Percentiles rank a stretch among this genome's conserved stretches.
These are phyloP conservation scores for Magallana ariakensis DNA, from an alignment of 1,140 invertebrate species.

Conservation along the genomic window DNA sequence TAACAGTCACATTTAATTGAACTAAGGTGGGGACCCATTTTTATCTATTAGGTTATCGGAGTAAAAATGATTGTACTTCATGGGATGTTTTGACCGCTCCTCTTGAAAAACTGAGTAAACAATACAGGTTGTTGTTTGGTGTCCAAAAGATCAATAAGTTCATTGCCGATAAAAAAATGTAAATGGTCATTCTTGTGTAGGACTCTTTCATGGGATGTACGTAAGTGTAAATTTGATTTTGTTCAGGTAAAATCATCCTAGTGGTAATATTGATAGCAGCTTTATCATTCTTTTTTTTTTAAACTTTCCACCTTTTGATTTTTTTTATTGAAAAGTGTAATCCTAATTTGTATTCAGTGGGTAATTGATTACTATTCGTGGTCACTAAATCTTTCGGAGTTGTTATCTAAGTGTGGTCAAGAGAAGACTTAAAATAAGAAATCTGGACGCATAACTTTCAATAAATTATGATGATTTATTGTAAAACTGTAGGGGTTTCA, in stretches of 20 bases:
- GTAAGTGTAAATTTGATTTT: slow-evolving; percentile 8
- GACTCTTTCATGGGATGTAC: neutral
- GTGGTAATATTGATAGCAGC: too few relatives aligned
- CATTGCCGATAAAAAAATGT: slow-evolving; percentile 1
- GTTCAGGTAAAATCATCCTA: neutral
- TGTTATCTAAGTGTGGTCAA: slow-evolving; percentile 28
- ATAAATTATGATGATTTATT: slow-evolving; percentile 36
- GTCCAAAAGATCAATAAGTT: slow-evolving; percentile 34
- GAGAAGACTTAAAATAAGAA: slow-evolving; percentile 26
- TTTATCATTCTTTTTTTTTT: neutral
- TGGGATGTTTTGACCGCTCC: slow-evolving; percentile 32
- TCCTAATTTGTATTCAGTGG: slow-evolving; percentile 15
- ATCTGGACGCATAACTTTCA: slow-evolving; percentile 31
- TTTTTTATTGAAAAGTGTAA: neutral
- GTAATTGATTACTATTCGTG: slow-evolving; percentile 28
- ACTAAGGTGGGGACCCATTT: neutral
- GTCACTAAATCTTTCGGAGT: neutral
- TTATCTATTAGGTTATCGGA: slow-evolving; percentile 13
- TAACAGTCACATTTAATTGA: neutral
- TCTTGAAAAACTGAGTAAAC: slow-evolving; percentile 25
- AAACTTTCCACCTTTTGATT: neutral
- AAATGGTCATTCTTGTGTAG: neutral
- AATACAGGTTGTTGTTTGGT: slow-evolving; percentile 29
- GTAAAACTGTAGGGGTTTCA: slow-evolving; percentile 15
- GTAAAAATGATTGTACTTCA: slow-evolving; percentile 30